These are phyloP conservation scores for Silurus aristotelis DNA, from an alignment of 2,797 vertebrate species.

Conservation along the genomic window DNA sequence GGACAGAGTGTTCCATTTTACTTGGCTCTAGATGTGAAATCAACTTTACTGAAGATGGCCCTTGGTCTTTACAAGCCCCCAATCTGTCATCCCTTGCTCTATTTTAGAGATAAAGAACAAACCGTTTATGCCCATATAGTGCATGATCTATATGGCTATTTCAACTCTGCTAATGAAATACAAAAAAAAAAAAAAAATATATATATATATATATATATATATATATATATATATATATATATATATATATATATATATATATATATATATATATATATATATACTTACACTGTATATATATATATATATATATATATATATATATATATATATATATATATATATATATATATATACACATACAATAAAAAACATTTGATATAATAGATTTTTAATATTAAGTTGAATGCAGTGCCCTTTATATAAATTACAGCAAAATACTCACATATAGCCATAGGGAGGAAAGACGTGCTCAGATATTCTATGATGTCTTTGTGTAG, in stretches of 20 bases:
- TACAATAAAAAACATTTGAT: not conserved
- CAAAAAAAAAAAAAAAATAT: not conserved
- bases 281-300: no score
- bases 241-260: not conserved
- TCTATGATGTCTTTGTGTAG: constrained; percentile 99
- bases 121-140: not conserved
- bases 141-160: not conserved
- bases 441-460: constrained; percentile 99
- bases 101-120: not conserved
- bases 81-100: constrained; percentile 1
- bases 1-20: constrained; percentile 34
- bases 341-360: no score
- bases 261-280: no score
- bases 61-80: not conserved
- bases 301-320: no score
- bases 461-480: constrained; percentile 98
- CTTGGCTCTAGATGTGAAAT: constrained; percentile 20
- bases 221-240: not conserved
- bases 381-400: not conserved
- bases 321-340: no score
- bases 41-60: constrained; percentile 14
- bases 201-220: not conserved
- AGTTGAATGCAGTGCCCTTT: not conserved
- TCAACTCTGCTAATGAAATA: not conserved
- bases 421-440: constrained; percentile 62